These are phyloP conservation scores for Eublepharis macularius DNA, from an alignment of 2,113 vertebrate species.

Conservation along the genomic window DNA sequence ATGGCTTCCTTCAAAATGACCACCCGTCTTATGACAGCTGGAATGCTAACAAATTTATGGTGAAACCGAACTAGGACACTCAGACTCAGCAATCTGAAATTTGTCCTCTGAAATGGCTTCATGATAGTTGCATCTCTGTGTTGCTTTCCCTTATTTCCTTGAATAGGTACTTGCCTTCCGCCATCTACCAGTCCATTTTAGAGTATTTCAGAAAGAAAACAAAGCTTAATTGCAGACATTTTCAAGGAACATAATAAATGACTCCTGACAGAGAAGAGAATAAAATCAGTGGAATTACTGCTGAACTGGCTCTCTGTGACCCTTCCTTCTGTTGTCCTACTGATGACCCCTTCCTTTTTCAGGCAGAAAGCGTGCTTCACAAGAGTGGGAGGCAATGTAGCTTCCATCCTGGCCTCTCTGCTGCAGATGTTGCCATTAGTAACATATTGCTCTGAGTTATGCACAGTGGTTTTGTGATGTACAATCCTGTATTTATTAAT, in stretches of 20 bases:
- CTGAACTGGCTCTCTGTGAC: constrained; percentile 7
- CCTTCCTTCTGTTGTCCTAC: constrained; percentile 60
- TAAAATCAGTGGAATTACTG: background rate
- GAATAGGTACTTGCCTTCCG: fast-evolving
- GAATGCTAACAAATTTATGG: no score
- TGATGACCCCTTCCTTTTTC: constrained; percentile 63
- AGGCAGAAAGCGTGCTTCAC: constrained; percentile 62
- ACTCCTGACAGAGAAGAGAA: background rate
- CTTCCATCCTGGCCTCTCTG: constrained; percentile 57
- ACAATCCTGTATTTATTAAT: constrained; percentile 55
- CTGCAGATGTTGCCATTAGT: constrained; percentile 64
- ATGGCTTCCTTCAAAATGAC: no score
- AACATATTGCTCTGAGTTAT: constrained; percentile 68
- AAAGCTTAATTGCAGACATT: background rate
- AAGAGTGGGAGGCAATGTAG: constrained; percentile 62
- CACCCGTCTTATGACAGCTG: no score
- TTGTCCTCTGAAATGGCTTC: background rate
- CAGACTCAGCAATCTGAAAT: background rate
- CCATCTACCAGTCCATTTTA: background rate
- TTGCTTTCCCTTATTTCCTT: background rate
- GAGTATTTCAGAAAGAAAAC: background rate
- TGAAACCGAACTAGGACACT: no score
- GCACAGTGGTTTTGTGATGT: constrained; percentile 5
- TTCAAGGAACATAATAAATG: constrained; percentile 13
- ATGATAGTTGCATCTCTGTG: no score